Conservation (phyloP, 2,888 invertebrate species). For the Andrena flavipes region DNA sequence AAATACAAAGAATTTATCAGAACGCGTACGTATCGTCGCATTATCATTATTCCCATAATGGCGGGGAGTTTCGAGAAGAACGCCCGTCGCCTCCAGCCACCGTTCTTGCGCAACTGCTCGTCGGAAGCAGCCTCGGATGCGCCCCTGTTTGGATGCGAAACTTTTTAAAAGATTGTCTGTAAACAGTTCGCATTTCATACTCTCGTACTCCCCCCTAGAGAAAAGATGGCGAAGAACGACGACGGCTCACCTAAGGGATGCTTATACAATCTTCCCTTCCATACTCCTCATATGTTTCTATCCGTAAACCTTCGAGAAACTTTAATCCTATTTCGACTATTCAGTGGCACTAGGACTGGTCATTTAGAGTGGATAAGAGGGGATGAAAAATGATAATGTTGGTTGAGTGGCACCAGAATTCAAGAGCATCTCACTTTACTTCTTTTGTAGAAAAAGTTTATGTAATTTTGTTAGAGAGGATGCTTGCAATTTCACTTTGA, state of each 20-base stretch:
- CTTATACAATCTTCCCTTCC: constrained; percentile 27
- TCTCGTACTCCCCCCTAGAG: constrained; percentile 18
- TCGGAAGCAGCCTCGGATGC: constrained; percentile 32
- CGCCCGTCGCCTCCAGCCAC: constrained; percentile 11
- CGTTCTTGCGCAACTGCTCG: constrained; percentile 31
- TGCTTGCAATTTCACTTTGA: no score
- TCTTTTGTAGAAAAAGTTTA: no score
- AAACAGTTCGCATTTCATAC: constrained; percentile 64
- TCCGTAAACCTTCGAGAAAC: constrained; percentile 23
- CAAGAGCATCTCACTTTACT: no score
- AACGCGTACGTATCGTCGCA: constrained; percentile 25
- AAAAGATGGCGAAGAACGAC: constrained; percentile 9
- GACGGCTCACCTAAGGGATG: constrained; percentile 6
- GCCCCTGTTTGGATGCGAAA: constrained; percentile 66
- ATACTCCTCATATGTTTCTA: constrained; percentile 28
- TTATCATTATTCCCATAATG: constrained; percentile 44
- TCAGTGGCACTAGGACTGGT: background rate
- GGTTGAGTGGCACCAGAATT: background rate
- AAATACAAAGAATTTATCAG: constrained; percentile 4
- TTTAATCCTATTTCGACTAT: constrained; percentile 23
- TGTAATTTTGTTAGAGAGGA: no score
- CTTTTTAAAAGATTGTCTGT: constrained; percentile 76
- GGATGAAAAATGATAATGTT: background rate
- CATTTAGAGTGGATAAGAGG: background rate
- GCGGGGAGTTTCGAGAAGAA: constrained; percentile 14